phyloP scores from a whole-genome alignment of 2,113 vertebrate species.

The Microcebus griseorufus region DNA sequence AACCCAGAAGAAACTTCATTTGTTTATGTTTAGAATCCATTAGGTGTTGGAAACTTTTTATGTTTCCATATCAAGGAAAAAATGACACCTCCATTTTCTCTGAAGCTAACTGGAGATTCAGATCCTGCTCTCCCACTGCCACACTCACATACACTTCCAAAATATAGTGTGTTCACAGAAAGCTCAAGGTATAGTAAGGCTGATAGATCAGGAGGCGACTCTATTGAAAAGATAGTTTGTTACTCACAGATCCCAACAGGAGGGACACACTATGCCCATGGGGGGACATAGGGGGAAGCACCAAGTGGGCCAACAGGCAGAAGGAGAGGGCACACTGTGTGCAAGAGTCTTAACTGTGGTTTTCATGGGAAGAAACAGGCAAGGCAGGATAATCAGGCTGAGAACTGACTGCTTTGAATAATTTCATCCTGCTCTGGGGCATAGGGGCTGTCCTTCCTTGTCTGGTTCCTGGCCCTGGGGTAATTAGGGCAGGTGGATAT shows the following conservation, averaged over 20 bases:
- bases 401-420: neutral
- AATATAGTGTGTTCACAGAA: neutral
- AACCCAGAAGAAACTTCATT: neutral
- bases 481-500: neutral
- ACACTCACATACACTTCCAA: neutral
- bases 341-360: neutral
- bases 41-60: neutral
- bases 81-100: neutral
- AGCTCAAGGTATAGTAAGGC: neutral
- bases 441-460: neutral
- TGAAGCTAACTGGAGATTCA: neutral
- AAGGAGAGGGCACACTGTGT: neutral
- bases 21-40: neutral
- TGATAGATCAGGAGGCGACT: neutral
- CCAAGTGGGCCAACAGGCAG: neutral
- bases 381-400: neutral
- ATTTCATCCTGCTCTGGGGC: neutral
- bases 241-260: neutral
- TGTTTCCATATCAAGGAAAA: neutral
- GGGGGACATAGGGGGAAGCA: too few relatives aligned
- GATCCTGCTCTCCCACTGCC: neutral
- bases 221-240: neutral
- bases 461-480: neutral
- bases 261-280: accelerated
- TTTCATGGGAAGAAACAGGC: neutral